Percentiles rank a stretch among this genome's conserved stretches.
phyloP scores from a whole-genome alignment of 2,888 invertebrate genomes.

The Carterocephalus palaemon region DNA sequence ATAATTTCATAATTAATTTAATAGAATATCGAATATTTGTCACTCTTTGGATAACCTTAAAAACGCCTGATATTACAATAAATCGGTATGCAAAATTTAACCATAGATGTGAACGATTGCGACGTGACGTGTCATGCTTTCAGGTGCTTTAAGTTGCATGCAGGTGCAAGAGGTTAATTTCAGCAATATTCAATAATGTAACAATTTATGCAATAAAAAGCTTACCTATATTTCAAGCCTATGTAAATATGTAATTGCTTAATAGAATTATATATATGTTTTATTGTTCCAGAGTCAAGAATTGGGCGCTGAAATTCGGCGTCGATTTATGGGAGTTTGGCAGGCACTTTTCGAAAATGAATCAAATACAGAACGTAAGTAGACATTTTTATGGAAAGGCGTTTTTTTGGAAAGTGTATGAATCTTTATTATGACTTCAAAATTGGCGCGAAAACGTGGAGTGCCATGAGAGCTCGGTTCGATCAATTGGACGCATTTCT shows the following conservation, averaged over 20 bases:
- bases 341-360: slow-evolving; percentile 91
- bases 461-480: slow-evolving; percentile 39
- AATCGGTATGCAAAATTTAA: no score
- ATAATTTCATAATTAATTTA: no score
- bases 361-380: slow-evolving; percentile 92
- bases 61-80: no score
- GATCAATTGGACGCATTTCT: slow-evolving; percentile 58
- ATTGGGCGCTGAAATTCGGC: slow-evolving; percentile 94
- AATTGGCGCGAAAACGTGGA: slow-evolving; percentile 49
- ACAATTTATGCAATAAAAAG: no score
- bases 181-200: no score
- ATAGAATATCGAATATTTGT: no score
- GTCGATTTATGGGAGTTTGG: slow-evolving; percentile 94
- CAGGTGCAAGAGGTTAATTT: no score
- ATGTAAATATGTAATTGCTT: background rate
- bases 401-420: slow-evolving; percentile 22
- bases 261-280: background rate
- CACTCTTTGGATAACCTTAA: no score
- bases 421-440: slow-evolving; percentile 41
- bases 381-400: slow-evolving; percentile 28
- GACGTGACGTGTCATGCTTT: no score
- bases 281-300: slow-evolving; percentile 88
- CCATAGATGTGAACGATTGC: no score
- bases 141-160: no score
- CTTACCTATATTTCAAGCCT: background rate